A percentile compares a stretch with the other conserved stretches of the same genome.
Evolutionary conservation across 2,888 invertebrate genomes (phyloP).

Genomic region (Dynastes grantii): DNA sequence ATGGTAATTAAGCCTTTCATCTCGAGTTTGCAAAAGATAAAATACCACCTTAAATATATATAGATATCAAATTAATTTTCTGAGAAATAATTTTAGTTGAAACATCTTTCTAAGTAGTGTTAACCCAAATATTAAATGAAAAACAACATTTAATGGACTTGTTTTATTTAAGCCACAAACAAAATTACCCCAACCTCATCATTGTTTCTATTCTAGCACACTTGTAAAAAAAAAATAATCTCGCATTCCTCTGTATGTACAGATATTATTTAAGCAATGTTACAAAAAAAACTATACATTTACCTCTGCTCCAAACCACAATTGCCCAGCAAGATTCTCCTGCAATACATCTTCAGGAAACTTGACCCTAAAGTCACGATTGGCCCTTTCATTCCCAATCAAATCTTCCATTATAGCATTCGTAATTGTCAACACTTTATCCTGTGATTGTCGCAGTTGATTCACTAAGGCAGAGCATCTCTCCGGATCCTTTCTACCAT

Average conservation of each 20-base stretch:
- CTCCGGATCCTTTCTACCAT: slow-evolving; percentile 98
- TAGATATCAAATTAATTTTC: too few relatives aligned
- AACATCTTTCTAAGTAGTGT: too few relatives aligned
- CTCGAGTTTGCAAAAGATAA: too few relatives aligned
- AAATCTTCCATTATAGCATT: slow-evolving; percentile 97
- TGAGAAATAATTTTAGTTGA: too few relatives aligned
- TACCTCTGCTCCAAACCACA: slow-evolving; percentile 99
- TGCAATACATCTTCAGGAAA: slow-evolving; percentile 99
- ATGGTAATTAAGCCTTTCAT: too few relatives aligned
- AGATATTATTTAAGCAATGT: neutral
- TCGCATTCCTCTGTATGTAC: neutral
- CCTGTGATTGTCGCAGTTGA: slow-evolving; percentile 94
- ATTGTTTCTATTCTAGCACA: too few relatives aligned
- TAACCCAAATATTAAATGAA: too few relatives aligned
- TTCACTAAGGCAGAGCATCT: slow-evolving; percentile 96
- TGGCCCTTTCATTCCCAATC: slow-evolving; percentile 88
- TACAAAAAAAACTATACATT: slow-evolving; percentile 34
- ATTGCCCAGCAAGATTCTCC: slow-evolving; percentile 97
- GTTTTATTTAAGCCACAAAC: too few relatives aligned
- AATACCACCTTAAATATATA: too few relatives aligned
- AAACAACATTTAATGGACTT: too few relatives aligned
- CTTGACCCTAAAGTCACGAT: slow-evolving; percentile 96
- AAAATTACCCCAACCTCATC: too few relatives aligned
- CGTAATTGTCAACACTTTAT: slow-evolving; percentile 91
- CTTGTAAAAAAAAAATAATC: neutral